Evolutionary conservation across 2,888 invertebrate species (phyloP).

Genomic region (Drosophila birchii): DNA sequence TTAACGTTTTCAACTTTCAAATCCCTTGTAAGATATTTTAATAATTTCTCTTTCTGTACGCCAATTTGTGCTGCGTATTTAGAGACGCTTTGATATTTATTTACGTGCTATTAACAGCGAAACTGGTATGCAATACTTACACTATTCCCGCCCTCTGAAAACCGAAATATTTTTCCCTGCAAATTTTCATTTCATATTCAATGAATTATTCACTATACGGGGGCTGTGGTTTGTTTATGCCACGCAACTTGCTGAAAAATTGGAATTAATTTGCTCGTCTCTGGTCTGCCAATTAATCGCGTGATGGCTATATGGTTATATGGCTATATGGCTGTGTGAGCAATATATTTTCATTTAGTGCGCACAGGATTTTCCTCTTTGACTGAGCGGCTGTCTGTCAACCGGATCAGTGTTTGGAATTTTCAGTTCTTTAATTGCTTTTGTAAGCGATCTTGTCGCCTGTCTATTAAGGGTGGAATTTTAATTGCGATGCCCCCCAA

Average conservation of each 20-base stretch:
- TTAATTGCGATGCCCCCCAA: constrained; percentile 34
- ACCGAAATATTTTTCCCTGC: constrained; percentile 21
- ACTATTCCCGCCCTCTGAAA: background rate
- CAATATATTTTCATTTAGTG: constrained; percentile 52
- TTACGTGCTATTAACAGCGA: constrained; percentile 59
- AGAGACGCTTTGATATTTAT: constrained; percentile 70
- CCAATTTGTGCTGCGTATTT: constrained; percentile 55
- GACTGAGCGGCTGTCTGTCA: constrained; percentile 57
- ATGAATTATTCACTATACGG: constrained; percentile 27
- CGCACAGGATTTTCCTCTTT: constrained; percentile 40
- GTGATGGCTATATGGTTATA: constrained; percentile 7
- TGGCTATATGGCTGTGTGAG: constrained; percentile 17
- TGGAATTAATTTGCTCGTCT: constrained; percentile 41
- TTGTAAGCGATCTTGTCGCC: constrained; percentile 44
- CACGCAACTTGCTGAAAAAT: constrained; percentile 36
- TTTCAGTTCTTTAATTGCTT: constrained; percentile 62
- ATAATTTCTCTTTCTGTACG: constrained; percentile 6
- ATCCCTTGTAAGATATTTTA: background rate
- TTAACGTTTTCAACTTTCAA: background rate
- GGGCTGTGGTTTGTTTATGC: constrained; percentile 24
- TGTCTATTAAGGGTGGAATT: constrained; percentile 48
- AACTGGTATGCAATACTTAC: constrained; percentile 48
- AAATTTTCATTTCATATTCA: constrained; percentile 45
- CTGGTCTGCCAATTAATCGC: constrained; percentile 44
- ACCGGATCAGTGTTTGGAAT: constrained; percentile 55